Base-by-base conservation (phyloP, 2,888 invertebrate species). In the Lepidochrysops patricia region DNA sequence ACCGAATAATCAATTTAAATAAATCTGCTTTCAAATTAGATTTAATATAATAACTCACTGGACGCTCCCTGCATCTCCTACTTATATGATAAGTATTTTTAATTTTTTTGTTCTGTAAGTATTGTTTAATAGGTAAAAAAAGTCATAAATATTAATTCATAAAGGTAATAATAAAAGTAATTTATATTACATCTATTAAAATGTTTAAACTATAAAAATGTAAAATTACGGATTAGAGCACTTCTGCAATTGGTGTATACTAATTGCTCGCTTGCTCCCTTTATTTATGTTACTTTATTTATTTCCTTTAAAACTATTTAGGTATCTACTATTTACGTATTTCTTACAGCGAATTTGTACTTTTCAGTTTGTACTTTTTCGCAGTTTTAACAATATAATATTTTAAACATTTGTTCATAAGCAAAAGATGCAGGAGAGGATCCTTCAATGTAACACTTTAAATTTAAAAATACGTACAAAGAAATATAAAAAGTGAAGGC, bases 1-100 rank as follows among this genome's bases (percentile, higher is more conserved):
- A 88, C 84, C 80, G 75, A 84, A 80, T 84, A 82, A 84, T 83
- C 77, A 80, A 80, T 66, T 75, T 74, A 84, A 85, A 84, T 80
- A 80, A 86, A 83, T 72, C 74, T 79, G 77, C 78, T 69, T 72
- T 73, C 74, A 67, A 69, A 69, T 67, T 66, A 63, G 66, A 58
- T 64, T 60, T 62, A 62, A 57, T 62, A 65, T 64, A 64, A 63
- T 63, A 60, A 64, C 48, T 65, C 61, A 60, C 37, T 26, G 32
- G 37, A 26, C 13, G 50, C 57, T 58, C 57, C 37, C 35, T 64
- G 63, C 61, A 43, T 65, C 58, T 64, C 32, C 32, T 57, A 35
- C 49, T 48, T 0, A 19, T 12, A 2, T n/a, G n/a, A n/a, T n/a
- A n/a, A n/a, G n/a, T n/a, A n/a, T n/a, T n/a, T n/a, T n/a, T n/a